Evolutionary conservation across 2,797 vertebrate species (phyloP), one percentile per base, ranked within the genome.

Genomic region (Gymnocypris eckloni): DNA sequence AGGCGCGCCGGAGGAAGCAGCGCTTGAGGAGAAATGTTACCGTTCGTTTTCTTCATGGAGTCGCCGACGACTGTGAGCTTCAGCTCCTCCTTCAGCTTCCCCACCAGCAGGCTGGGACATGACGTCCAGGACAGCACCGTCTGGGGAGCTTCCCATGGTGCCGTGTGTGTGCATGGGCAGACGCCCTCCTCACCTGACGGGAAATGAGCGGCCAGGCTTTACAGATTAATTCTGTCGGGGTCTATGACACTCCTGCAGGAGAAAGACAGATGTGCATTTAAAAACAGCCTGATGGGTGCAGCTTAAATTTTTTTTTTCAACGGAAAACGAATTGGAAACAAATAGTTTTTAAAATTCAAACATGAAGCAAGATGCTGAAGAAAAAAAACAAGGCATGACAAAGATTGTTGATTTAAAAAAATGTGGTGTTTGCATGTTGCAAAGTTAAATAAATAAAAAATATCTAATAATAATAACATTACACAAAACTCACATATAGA

Each of bases 61-160:
- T 95, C 95, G 43, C 94, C 95, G 1, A 92, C 94, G 41, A 96
- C 95, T 0, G 93, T 94, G 85, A 95, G 93, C 89, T 96, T 96
- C 37, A 96, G 95, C 92, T 96, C 97, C 91, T 99, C 98, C 93
- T 96, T 96, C 86, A 97, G 94, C 83, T 97, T 94, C 89, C 95
- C 97, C 90, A 96, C 93, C 18, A 97, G 91, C n/a, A 96, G 93
- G 87, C 90, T 96, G 50, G 97, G 96, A 88, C 97, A 96, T 92
- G 97, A 97, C 90, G 97, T 96, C 97, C 97, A 97, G 86, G 96
- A 96, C 91, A 98, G 96, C 94, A 93, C 97, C 97, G 95, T 99
- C 97, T 78, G 97, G 98, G 92, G 97, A 97, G 93, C 94, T 97
- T 92, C 97, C 97, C 98, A 99, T 99, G 90, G 95, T 97, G 97